Evolutionary conservation across 1,140 invertebrate genomes (phyloP), one percentile per base, ranked within the genome.

Genomic region (Aethina tumida): DNA sequence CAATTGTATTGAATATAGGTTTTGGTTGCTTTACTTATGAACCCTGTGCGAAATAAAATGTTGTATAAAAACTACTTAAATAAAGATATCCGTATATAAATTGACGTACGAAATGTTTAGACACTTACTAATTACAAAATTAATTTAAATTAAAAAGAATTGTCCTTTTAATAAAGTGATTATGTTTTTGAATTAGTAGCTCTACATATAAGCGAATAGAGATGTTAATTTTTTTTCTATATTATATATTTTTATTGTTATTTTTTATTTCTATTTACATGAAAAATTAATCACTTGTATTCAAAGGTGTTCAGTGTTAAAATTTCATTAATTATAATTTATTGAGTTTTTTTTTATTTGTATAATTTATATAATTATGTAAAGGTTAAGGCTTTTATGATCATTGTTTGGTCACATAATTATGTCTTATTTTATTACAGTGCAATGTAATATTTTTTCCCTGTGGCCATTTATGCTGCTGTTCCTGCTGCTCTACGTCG

Each of bases 391-490:
- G 5, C 10, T 12, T 27, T 18, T 38, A 5, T 1, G 12, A 16
- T 34, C 7, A 22, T 29, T 17, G 14, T 31, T 36, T 16, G 13
- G 30, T 7, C 17, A 28, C 17, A 14, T 31, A 35, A 27, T 18
- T 24, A 20, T 40, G 47, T 47, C 43, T 47, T 62, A n/a, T n/a
- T n/a, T 59, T 58, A 37, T 74, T 76, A 35, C 66, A 81, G 76
- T 81, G 79, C 50, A 66, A 74, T 48, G 59, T 87, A 17, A 78
- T 89, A 49, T 88, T 87, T 67, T 69, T 89, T 45, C 81, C 81
- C 42, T 91, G 86, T 63, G 86, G 86, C 32, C 87, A 91, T 61
- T 69, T 89, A 36, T 89, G 85, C 58, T 81, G 79, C 50, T 91
- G 87, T 63, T 51, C 64, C 9, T 55, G 60, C 25, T 91, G 85